A percentile compares a stretch with the other conserved stretches of the same genome.
Evolutionary conservation across 2,113 vertebrate genomes (phyloP).

Genomic region (Ibidorhyncha struthersii): DNA sequence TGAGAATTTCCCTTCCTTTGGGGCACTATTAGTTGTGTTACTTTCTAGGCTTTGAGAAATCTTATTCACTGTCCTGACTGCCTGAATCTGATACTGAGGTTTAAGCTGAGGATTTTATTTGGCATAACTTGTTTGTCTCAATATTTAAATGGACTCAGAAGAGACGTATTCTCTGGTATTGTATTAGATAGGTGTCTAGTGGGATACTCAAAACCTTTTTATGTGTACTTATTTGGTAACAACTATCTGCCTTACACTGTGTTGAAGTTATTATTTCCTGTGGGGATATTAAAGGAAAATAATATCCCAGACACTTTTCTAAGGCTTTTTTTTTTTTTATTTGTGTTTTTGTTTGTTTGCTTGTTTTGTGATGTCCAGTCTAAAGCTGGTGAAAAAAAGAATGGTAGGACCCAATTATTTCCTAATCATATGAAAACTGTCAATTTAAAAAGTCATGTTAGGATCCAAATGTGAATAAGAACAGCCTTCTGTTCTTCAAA

Average conservation of each 20-base stretch:
- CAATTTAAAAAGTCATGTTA: neutral
- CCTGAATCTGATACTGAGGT: neutral
- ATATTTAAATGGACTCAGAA: conserved; percentile 9
- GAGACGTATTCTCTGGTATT: neutral
- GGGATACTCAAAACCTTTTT: neutral
- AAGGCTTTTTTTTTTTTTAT: neutral
- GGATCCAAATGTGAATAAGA: neutral
- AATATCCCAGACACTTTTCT: neutral
- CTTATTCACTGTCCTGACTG: neutral
- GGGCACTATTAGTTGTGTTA: neutral
- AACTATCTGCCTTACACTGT: neutral
- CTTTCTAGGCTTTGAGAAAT: neutral
- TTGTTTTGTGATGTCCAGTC: neutral
- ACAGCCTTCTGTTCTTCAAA: neutral
- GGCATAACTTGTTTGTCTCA: neutral
- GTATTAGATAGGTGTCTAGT: neutral
- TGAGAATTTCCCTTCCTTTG: conserved; percentile 14
- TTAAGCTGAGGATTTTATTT: neutral
- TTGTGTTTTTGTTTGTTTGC: neutral
- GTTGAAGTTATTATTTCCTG: neutral
- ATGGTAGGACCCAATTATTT: neutral
- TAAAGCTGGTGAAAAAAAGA: neutral
- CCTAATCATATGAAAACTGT: neutral
- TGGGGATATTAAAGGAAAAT: neutral
- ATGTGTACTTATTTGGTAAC: neutral